Evolutionary conservation across 2,113 vertebrate species (phyloP).

Genomic region (Callorhinus ursinus): DNA sequence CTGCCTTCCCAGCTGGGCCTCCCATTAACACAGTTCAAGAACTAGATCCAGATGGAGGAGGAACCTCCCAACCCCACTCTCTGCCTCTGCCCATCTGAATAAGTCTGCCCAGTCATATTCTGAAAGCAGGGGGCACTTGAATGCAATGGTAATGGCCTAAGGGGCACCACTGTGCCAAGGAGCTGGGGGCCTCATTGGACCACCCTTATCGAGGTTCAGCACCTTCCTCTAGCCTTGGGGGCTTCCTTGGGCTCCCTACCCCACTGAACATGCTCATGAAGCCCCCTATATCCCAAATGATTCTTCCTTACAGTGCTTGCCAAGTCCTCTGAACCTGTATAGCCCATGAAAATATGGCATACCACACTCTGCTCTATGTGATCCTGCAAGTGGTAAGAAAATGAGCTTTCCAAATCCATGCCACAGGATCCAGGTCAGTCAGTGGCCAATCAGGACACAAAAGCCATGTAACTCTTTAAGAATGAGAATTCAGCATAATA

Average conservation of each 20-base stretch:
- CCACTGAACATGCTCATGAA: conserved; percentile 40
- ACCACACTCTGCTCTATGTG: not conserved
- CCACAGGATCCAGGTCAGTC: conserved; percentile 76
- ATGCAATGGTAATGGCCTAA: not conserved
- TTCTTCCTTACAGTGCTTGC: not conserved
- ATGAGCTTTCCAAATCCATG: conserved; percentile 90
- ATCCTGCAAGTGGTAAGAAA: not conserved
- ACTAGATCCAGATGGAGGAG: conserved; percentile 49
- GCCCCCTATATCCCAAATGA: not conserved
- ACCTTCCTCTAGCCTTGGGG: conserved; percentile 61
- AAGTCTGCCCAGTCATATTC: conserved; percentile 72
- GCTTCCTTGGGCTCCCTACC: not conserved
- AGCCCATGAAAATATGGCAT: not conserved
- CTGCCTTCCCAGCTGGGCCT: not conserved
- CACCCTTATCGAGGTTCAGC: conserved; percentile 44
- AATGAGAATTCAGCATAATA: not conserved
- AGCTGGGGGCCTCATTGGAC: conserved; percentile 27
- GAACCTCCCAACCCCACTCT: not conserved
- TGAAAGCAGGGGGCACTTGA: conserved; percentile 73
- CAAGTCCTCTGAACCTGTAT: not conserved
- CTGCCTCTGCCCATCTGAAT: not conserved
- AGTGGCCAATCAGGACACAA: not conserved
- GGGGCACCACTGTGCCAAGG: not conserved
- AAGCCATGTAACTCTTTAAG: not conserved
- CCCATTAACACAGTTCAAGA: conserved; percentile 42